Base-by-base conservation (phyloP, 2,888 invertebrate genomes). In the Rutpela maculata region DNA sequence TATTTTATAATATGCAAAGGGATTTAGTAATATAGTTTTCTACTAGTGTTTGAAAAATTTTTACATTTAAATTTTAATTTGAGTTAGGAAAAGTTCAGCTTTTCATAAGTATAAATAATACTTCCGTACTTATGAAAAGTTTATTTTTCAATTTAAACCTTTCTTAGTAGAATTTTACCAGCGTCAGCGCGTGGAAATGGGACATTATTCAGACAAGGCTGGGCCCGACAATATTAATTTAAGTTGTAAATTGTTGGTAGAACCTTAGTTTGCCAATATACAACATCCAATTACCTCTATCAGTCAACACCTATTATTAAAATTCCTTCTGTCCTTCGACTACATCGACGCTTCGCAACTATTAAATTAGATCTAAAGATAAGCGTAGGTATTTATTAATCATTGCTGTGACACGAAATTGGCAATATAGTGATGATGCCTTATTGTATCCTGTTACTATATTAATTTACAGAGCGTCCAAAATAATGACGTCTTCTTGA, bases 261-360 rank as follows among this genome's bases (percentile, higher is more conserved):
- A 50, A 50, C 50, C 50, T 50, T 50, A 50, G 50, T 50, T 50
- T 50, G 6, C 50, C 50, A 50, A 50, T 50, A 50, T 50, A 50
- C 50, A 50, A 50, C n/a, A 50, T 50, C n/a, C 15, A 50, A n/a
- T 50, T 50, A 50, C 50, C 50, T 50, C 50, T 50, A 50, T 50
- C 50, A 50, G 6, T 50, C 50, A 50, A 15, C 50, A 50, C n/a
- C 50, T 50, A 50, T 50, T 50, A 50, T n/a, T 50, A 50, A 50
- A 50, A 50, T 50, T 50, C 50, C 50, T 50, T 50, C 50, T n/a
- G n/a, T n/a, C 50, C 15, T 50, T 50, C 50, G n/a, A 6, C 50
- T 3, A 50, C n/a, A n/a, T 0, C 3, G n/a, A n/a, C 50, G n/a
- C n/a, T 50, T 50, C n/a, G 12, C 50, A 15, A 50, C 50, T n/a